Evolutionary conservation across 92 coral and sea anemone genomes (phyloP).

Genomic region (Actinernus sp.): DNA sequence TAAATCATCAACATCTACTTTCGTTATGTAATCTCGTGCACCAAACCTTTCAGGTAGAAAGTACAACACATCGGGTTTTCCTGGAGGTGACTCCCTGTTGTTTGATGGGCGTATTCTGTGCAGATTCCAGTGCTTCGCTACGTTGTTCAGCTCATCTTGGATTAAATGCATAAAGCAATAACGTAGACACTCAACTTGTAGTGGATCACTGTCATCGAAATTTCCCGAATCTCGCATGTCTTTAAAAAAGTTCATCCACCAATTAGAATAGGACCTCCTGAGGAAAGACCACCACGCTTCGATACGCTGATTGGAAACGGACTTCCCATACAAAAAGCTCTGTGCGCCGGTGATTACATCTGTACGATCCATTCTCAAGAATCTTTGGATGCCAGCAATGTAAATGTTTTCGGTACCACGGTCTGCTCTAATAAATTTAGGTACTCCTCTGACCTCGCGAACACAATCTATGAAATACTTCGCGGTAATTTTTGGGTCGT

Average conservation of each 20-base stretch:
- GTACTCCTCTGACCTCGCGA: conserved; percentile 6
- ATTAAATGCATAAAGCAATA: conserved; percentile 38
- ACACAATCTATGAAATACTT: conserved; percentile 23
- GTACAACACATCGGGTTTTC: conserved; percentile 21
- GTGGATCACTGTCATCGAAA: conserved; percentile 19
- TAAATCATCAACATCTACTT: conserved; percentile 8
- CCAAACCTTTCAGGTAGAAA: conserved; percentile 12
- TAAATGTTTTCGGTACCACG: conserved; percentile 34
- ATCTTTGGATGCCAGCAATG: conserved; percentile 35
- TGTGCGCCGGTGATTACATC: conserved; percentile 3
- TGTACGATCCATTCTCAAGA: conserved; percentile 3
- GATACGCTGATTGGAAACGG: conserved; percentile 33
- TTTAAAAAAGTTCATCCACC: conserved; percentile 30
- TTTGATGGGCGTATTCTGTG: conserved; percentile 16
- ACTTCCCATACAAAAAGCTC: conserved; percentile 25
- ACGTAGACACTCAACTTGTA: conserved; percentile 26
- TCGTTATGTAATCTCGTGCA: conserved; percentile 4
- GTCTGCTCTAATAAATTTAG: conserved; percentile 4
- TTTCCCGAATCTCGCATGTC: conserved; percentile 28
- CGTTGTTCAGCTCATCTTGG: conserved; percentile 16
- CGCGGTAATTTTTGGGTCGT: conserved; percentile 22
- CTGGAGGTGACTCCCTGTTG: conserved; percentile 23
- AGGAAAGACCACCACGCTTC: conserved; percentile 45
- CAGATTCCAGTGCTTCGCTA: conserved; percentile 16
- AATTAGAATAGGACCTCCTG: conserved; percentile 13